A percentile compares a stretch with the other conserved stretches of the same genome.
Evolutionary conservation across 2,888 invertebrate species (phyloP).

Genomic region (Ryuthela nishihirai): DNA sequence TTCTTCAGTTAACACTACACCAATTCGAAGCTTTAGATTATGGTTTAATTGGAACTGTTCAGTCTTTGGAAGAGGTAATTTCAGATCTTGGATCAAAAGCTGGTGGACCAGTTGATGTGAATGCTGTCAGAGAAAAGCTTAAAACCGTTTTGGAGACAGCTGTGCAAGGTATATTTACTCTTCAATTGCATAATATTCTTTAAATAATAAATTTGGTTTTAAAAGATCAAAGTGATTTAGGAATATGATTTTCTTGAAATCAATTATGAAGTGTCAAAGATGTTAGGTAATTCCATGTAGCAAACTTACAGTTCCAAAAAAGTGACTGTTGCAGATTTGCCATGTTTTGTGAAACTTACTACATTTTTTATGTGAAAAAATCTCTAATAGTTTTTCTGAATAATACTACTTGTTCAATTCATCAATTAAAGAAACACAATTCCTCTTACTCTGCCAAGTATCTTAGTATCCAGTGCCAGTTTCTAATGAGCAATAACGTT

Average conservation of each 20-base stretch:
- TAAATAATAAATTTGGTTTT: conserved; percentile 5
- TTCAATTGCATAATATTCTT: conserved; percentile 1
- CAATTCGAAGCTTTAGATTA: conserved; percentile 65
- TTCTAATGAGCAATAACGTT: too few species aligned
- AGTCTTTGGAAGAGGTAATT: conserved; percentile 57
- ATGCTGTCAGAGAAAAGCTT: conserved; percentile 1
- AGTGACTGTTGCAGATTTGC: too few species aligned
- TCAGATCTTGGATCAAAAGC: conserved; percentile 46
- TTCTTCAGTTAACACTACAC: conserved; percentile 58
- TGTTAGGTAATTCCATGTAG: too few species aligned
- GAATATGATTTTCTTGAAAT: neutral
- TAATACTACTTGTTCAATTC: too few species aligned
- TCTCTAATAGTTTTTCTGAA: too few species aligned
- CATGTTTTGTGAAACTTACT: too few species aligned
- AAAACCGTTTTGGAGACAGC: conserved; percentile 8
- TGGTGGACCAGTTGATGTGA: neutral
- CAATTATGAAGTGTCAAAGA: too few species aligned
- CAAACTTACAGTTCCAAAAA: too few species aligned
- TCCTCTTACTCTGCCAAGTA: too few species aligned
- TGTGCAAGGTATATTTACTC: conserved; percentile 10
- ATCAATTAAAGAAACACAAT: too few species aligned
- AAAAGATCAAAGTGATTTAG: neutral
- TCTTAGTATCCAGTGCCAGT: too few species aligned
- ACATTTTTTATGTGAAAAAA: too few species aligned
- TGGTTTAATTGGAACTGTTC: conserved; percentile 68